Percentiles rank a stretch among this genome's conserved stretches.
phyloP scores from a whole-genome alignment of 2,113 vertebrate species.

The Mesembrinibis cayennensis region DNA sequence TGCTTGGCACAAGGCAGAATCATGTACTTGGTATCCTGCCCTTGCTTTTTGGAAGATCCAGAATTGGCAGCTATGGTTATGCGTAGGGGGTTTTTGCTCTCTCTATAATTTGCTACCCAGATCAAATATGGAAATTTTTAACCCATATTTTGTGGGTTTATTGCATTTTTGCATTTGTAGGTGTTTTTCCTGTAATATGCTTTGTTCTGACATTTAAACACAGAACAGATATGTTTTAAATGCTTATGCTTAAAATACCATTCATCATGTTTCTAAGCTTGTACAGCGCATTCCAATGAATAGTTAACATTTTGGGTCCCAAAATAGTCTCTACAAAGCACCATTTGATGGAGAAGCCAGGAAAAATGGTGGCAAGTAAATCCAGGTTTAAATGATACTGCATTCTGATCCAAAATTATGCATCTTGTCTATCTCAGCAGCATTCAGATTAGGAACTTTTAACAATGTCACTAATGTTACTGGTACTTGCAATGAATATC shows the following conservation, averaged over 20 bases:
- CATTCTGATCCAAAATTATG: constrained; percentile 39
- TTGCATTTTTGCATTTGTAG: constrained; percentile 61
- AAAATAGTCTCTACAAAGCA: constrained; percentile 55
- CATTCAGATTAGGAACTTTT: constrained; percentile 48
- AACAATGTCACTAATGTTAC: constrained; percentile 48
- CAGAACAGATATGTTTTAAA: constrained; percentile 51
- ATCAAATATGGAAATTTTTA: constrained; percentile 71
- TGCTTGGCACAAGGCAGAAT: constrained; percentile 69
- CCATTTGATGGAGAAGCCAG: constrained; percentile 44
- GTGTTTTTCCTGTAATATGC: constrained; percentile 59
- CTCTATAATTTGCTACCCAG: constrained; percentile 67
- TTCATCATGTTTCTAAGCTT: constrained; percentile 58
- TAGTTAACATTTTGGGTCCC: constrained; percentile 57
- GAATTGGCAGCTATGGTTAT: constrained; percentile 70
- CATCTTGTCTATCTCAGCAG: neutral
- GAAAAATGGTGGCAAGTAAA: constrained; percentile 60
- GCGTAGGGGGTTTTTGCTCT: constrained; percentile 65
- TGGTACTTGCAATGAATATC: constrained; percentile 30
- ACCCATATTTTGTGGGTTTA: constrained; percentile 64
- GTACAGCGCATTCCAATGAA: constrained; percentile 35
- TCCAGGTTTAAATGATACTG: constrained; percentile 41
- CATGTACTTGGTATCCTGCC: constrained; percentile 75
- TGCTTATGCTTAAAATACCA: constrained; percentile 51
- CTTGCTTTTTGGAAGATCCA: constrained; percentile 74
- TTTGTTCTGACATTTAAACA: constrained; percentile 71